These are phyloP conservation scores for Marasmarcha lunaedactyla DNA, from an alignment of 2,888 invertebrate genomes.

Conservation along the genomic window DNA sequence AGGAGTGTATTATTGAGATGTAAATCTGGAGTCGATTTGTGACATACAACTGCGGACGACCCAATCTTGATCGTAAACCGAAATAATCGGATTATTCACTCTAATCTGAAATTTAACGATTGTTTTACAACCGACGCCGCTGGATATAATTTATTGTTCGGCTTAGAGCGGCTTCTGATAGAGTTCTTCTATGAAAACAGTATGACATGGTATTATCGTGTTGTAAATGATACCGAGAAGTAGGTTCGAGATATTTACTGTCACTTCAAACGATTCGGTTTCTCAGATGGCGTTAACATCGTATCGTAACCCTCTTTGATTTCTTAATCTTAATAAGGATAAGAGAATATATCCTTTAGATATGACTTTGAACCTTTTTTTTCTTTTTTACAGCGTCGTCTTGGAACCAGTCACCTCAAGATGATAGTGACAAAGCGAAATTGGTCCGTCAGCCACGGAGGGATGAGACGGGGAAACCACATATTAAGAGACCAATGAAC, in stretches of 20 bases:
- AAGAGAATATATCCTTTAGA: not conserved
- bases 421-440: constrained; percentile 83
- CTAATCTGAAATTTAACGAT: constrained; percentile 38
- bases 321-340: no score
- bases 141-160: constrained; percentile 42
- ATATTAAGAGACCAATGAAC: constrained; percentile 99
- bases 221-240: constrained; percentile 10
- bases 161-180: constrained; percentile 36
- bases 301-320: no score
- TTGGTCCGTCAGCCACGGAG: constrained; percentile 89
- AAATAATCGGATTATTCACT: constrained; percentile 1
- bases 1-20: not conserved
- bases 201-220: constrained; percentile 16
- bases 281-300: constrained; percentile 10
- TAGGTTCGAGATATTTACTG: constrained; percentile 38
- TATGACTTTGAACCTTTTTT: not conserved
- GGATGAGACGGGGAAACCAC: constrained; percentile 92
- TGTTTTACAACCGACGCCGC: constrained; percentile 40
- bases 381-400: constrained; percentile 36
- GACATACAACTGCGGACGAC: not conserved
- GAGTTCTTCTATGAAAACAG: constrained; percentile 16
- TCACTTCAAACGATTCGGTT: constrained; percentile 1
- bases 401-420: constrained; percentile 72
- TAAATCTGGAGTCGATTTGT: not conserved
- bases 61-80: constrained; percentile 1